Conservation (phyloP, 30 jellyfish, hydroid and myxozoan species). For the Aurelia aurita region DNA sequence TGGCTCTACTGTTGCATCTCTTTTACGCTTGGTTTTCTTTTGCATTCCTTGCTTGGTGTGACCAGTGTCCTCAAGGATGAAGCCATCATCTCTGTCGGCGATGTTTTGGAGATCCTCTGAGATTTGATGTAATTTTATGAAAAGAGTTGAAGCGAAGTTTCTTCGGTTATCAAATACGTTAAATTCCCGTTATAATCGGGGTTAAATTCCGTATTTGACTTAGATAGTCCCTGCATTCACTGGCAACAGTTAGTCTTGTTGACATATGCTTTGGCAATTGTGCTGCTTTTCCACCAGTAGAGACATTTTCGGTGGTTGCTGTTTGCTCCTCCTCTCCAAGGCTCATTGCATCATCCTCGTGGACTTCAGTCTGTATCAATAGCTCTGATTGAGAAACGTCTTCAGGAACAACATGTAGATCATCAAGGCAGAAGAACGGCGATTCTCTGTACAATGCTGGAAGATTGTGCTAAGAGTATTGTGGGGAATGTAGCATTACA, state of each 20-base stretch:
- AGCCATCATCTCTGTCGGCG: constrained; percentile 55
- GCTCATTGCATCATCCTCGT: constrained; percentile 8
- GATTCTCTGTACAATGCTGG: constrained; percentile 53
- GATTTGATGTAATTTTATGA: background rate
- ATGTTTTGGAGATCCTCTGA: constrained; percentile 12
- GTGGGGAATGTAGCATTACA: background rate
- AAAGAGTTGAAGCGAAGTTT: constrained; percentile 1
- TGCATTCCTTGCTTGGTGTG: no score
- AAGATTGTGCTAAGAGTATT: constrained; percentile 19
- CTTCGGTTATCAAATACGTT: constrained; percentile 22
- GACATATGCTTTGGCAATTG: constrained; percentile 4
- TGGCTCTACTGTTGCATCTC: constrained; percentile 10
- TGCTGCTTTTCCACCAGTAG: background rate
- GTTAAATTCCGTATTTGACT: constrained; percentile 44
- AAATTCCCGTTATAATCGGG: no score
- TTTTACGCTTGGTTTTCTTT: constrained; percentile 7
- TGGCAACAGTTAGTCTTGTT: constrained; percentile 14
- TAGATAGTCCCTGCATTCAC: constrained; percentile 39
- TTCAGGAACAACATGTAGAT: constrained; percentile 9
- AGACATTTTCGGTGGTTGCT: background rate
- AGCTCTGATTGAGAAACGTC: background rate
- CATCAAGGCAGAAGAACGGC: constrained; percentile 40
- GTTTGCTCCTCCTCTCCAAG: constrained; percentile 8
- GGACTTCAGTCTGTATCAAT: constrained; percentile 7
- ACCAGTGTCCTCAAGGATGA: constrained; percentile 35